Evolutionary conservation across 1,140 invertebrate genomes (phyloP).

Genomic region (Papilio aristodemus): DNA sequence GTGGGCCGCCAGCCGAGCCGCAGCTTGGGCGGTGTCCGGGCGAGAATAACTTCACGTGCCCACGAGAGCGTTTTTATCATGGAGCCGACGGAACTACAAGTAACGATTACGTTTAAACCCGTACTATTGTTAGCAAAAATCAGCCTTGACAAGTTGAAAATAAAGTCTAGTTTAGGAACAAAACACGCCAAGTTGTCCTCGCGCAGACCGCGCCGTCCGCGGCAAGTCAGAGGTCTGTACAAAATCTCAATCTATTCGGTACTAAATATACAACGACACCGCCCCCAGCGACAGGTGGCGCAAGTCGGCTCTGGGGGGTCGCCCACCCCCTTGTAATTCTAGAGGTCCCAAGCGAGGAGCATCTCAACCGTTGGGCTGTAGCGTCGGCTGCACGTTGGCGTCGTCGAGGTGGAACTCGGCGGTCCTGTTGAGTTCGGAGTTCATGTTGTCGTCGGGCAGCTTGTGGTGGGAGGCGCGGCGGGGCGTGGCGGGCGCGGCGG

Average conservation of each 20-base stretch:
- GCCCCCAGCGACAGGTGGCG: conserved; percentile 39
- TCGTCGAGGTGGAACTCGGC: conserved; percentile 50
- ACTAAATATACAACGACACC: conserved; percentile 37
- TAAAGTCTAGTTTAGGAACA: conserved; percentile 73
- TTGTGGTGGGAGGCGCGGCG: conserved; percentile 55
- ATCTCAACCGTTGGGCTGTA: conserved; percentile 73
- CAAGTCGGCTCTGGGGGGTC: conserved; percentile 44
- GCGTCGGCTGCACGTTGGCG: conserved; percentile 65
- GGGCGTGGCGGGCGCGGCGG: conserved; percentile 46
- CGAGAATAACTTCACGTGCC: conserved; percentile 63
- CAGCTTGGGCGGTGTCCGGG: conserved; percentile 33
- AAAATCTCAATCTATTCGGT: conserved; percentile 44
- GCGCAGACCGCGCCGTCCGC: conserved; percentile 41
- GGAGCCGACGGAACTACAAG: conserved; percentile 36
- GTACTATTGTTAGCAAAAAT: conserved; percentile 63
- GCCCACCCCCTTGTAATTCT: conserved; percentile 68
- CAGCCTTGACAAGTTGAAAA: conserved; percentile 66
- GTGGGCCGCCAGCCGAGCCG: no score
- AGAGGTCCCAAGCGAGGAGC: not conserved
- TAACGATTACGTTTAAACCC: conserved; percentile 52
- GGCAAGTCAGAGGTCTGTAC: conserved; percentile 38
- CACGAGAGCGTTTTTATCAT: conserved; percentile 35
- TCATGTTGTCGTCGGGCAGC: conserved; percentile 73
- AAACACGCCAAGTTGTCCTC: conserved; percentile 64
- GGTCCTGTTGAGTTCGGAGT: conserved; percentile 58